Percentiles rank a stretch among this genome's conserved stretches.
Evolutionary conservation across 2,888 invertebrate species (phyloP).

Genomic region (Sericinus montela): DNA sequence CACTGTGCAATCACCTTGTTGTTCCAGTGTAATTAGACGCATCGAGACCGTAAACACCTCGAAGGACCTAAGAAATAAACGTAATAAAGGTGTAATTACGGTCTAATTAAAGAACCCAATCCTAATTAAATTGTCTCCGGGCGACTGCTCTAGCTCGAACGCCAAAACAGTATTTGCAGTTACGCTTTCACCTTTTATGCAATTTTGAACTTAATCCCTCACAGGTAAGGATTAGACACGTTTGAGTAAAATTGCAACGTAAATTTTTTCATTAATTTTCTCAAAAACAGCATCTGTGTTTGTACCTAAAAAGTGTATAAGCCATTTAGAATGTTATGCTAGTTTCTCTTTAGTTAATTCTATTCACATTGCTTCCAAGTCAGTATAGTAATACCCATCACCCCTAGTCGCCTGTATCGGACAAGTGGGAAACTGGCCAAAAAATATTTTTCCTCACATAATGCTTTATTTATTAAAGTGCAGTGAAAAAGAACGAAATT

Average conservation of each 20-base stretch:
- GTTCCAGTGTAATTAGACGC: too few species aligned
- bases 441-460: too few species aligned
- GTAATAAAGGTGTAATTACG: constrained; percentile 38
- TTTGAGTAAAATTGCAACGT: background rate
- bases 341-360: too few species aligned
- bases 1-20: too few species aligned
- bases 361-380: too few species aligned
- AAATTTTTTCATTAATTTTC: constrained; percentile 25
- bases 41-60: constrained; percentile 18
- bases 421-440: too few species aligned
- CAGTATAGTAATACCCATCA: too few species aligned
- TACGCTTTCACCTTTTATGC: background rate
- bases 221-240: background rate
- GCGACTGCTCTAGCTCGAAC: constrained; percentile 24
- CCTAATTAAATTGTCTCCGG: constrained; percentile 42
- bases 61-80: constrained; percentile 24
- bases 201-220: constrained; percentile 18
- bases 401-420: too few species aligned
- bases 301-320: too few species aligned
- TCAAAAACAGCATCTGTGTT: constrained; percentile 12
- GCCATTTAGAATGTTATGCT: too few species aligned
- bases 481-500: too few species aligned
- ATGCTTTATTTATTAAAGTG: too few species aligned
- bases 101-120: constrained; percentile 43
- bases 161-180: constrained; percentile 11